These are phyloP conservation scores for Dynastes tityus DNA, from an alignment of 2,888 invertebrate species.

Conservation along the genomic window DNA sequence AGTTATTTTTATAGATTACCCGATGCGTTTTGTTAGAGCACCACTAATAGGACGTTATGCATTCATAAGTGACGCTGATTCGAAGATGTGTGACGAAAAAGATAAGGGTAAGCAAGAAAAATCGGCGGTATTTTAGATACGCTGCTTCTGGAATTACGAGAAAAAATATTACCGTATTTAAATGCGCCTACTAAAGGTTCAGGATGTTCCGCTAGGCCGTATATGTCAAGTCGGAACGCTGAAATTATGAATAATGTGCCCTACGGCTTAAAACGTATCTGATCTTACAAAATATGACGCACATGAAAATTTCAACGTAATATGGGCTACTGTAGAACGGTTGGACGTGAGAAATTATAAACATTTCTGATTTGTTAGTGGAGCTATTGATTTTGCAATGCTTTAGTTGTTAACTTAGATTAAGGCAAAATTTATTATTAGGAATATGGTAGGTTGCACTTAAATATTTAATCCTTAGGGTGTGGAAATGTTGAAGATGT, in stretches of 20 bases:
- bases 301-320: not conserved
- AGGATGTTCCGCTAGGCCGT: not conserved
- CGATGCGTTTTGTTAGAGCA: constrained; percentile 12
- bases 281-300: not conserved
- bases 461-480: too few species aligned
- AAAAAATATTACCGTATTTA: constrained; percentile 22
- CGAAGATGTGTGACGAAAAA: constrained; percentile 25
- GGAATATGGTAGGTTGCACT: too few species aligned
- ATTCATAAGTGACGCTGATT: constrained; percentile 13
- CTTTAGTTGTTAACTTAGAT: too few species aligned
- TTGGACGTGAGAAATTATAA: too few species aligned
- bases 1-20: constrained; percentile 30
- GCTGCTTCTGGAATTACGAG: constrained; percentile 15
- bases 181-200: constrained; percentile 8
- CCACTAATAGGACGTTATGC: constrained; percentile 30
- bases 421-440: too few species aligned
- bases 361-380: too few species aligned
- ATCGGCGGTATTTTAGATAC: constrained; percentile 22
- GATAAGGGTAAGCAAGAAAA: constrained; percentile 20
- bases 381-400: too few species aligned
- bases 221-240: constrained; percentile 14
- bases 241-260: constrained; percentile 11
- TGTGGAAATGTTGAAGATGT: too few species aligned
- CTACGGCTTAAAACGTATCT: not conserved
- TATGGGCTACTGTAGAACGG: too few species aligned